Conservation (phyloP, 2,113 vertebrate genomes). For the Zosterops pallidus region DNA sequence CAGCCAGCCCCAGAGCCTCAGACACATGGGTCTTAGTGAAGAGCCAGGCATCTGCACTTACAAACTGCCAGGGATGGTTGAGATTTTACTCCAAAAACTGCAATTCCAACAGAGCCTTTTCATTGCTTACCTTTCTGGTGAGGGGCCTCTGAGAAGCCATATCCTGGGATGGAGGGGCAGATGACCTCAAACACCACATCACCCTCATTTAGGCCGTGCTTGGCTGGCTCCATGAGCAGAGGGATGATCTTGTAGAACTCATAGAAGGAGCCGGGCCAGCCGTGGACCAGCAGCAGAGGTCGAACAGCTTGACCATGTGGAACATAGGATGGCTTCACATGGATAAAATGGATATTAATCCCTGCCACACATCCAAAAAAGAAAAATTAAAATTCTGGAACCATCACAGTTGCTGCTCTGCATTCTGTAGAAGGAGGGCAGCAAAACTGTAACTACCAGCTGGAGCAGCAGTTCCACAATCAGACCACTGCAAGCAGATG, state of each 20-base stretch:
- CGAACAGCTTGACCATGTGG: constrained; percentile 63
- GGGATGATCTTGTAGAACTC: constrained; percentile 90
- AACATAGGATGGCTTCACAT: constrained; percentile 74
- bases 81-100: background rate
- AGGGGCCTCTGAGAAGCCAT: constrained; percentile 86
- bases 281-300: constrained; percentile 85
- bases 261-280: constrained; percentile 90
- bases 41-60: background rate
- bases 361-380: constrained; percentile 70
- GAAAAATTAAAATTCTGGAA: background rate
- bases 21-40: background rate
- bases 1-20: background rate
- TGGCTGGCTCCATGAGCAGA: constrained; percentile 75
- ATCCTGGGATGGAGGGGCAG: constrained; percentile 90
- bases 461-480: background rate
- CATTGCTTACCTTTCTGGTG: constrained; percentile 70
- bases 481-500: background rate
- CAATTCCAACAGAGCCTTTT: background rate
- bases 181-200: constrained; percentile 84
- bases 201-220: background rate
- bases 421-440: background rate
- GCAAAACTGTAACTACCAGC: background rate
- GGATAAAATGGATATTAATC: constrained; percentile 86
- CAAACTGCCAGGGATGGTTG: background rate
- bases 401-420: background rate